phyloP scores from a whole-genome alignment of 2,113 vertebrate species.

The Mormyrus iriodes region DNA sequence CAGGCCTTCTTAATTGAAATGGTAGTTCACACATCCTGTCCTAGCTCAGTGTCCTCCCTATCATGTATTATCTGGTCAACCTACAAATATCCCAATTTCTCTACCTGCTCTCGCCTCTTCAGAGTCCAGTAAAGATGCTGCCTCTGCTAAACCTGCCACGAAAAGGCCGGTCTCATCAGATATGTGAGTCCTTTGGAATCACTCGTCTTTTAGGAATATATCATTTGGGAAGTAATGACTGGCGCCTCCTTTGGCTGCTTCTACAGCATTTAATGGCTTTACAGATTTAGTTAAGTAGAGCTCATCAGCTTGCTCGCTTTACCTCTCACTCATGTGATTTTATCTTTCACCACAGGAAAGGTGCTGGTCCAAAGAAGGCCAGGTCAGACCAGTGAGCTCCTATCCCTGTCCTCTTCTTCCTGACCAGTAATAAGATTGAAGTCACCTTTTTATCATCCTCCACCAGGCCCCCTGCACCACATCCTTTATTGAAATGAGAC shows the following conservation, averaged over 20 bases:
- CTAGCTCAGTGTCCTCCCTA: background rate
- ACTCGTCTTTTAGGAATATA: background rate
- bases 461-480: conserved; percentile 6
- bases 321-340: background rate
- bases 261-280: background rate
- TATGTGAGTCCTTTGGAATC: conserved; percentile 54
- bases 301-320: conserved; percentile 13
- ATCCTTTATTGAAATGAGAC: background rate
- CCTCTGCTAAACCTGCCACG: conserved; percentile 61
- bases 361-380: conserved; percentile 72
- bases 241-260: background rate
- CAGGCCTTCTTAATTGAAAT: background rate
- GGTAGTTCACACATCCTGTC: background rate
- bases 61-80: background rate
- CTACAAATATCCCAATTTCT: background rate
- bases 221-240: background rate
- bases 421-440: conserved; percentile 38
- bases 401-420: conserved; percentile 10
- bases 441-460: conserved; percentile 21
- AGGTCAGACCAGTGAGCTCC: conserved; percentile 68
- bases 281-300: background rate
- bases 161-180: conserved; percentile 69
- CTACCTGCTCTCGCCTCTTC: background rate
- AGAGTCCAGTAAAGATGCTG: conserved; percentile 72
- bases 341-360: conserved; percentile 58